These are phyloP conservation scores for Limonius californicus DNA, from an alignment of 1,140 invertebrate species.

Conservation along the genomic window DNA sequence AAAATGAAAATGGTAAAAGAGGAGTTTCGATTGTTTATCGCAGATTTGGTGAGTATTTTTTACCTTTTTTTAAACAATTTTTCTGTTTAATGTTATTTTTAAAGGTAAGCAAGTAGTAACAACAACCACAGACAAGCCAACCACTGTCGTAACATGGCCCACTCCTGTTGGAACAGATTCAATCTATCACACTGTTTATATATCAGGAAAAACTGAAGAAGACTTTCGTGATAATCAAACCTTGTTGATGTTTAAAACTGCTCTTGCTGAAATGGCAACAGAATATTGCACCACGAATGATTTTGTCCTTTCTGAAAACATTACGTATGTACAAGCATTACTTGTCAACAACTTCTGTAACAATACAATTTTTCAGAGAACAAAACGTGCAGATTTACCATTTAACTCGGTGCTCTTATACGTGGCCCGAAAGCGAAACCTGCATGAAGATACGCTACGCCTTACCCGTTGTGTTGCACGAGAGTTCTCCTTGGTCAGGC, in stretches of 20 bases:
- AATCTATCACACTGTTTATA: slow-evolving; percentile 18
- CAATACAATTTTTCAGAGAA: slow-evolving; percentile 18
- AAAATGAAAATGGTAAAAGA: not conserved
- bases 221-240: not conserved
- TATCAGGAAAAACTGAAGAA: slow-evolving; percentile 1
- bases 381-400: slow-evolving; percentile 25
- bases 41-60: not conserved
- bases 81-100: not conserved
- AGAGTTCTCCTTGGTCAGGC: not conserved
- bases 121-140: not conserved
- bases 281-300: slow-evolving; percentile 21
- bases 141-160: not conserved
- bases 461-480: slow-evolving; percentile 21
- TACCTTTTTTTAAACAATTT: not conserved
- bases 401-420: slow-evolving; percentile 18
- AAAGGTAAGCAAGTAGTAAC: slow-evolving; percentile 6
- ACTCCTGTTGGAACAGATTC: slow-evolving; percentile 21
- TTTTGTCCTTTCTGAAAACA: slow-evolving; percentile 18
- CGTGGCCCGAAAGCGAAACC: slow-evolving; percentile 23
- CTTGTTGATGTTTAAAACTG: slow-evolving; percentile 1
- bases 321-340: slow-evolving; percentile 29
- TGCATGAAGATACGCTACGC: slow-evolving; percentile 27
- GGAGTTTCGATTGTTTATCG: not conserved
- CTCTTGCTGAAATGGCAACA: slow-evolving; percentile 20
- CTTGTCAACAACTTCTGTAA: too few species aligned